These are phyloP conservation scores for Chesias legatella DNA, from an alignment of 2,888 invertebrate genomes.

Conservation along the genomic window DNA sequence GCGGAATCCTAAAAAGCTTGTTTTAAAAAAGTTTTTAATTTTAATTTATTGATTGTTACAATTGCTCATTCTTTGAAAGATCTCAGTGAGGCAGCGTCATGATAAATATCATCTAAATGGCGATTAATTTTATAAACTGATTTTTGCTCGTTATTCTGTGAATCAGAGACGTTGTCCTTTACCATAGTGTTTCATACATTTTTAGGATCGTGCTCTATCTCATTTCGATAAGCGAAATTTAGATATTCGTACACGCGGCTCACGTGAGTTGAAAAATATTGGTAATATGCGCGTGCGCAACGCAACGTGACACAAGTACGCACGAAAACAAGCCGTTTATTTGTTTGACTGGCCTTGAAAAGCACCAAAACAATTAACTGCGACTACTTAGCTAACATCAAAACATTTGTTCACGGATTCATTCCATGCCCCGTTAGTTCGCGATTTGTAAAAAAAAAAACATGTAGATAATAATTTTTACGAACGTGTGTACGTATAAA, in stretches of 20 bases:
- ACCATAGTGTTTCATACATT: no score
- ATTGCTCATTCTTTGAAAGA: no score
- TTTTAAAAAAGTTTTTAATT: no score
- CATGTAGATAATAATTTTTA: conserved; percentile 19
- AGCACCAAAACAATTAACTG: conserved; percentile 19
- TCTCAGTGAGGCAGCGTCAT: no score
- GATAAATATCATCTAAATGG: no score
- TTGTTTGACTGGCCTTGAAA: conserved; percentile 40
- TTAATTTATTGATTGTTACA: no score
- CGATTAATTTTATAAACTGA: no score
- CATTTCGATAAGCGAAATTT: conserved; percentile 26
- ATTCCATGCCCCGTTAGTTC: conserved; percentile 37
- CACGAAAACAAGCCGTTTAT: conserved; percentile 37
- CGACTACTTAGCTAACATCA: conserved; percentile 13
- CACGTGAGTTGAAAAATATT: conserved; percentile 47
- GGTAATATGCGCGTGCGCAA: conserved; percentile 41
- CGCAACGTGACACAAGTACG: conserved; percentile 44
- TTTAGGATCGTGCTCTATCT: conserved; percentile 39
- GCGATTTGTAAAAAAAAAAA: conserved; percentile 31
- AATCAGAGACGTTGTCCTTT: no score
- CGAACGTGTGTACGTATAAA: conserved; percentile 27
- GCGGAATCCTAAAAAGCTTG: no score
- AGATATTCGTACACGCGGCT: conserved; percentile 21
- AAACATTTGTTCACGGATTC: conserved; percentile 32
- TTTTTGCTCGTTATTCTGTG: no score